Percentiles rank a stretch among this genome's conserved stretches.
These are phyloP conservation scores for Drosophila watanabei DNA, from an alignment of 1,140 invertebrate species.

Conservation along the genomic window DNA sequence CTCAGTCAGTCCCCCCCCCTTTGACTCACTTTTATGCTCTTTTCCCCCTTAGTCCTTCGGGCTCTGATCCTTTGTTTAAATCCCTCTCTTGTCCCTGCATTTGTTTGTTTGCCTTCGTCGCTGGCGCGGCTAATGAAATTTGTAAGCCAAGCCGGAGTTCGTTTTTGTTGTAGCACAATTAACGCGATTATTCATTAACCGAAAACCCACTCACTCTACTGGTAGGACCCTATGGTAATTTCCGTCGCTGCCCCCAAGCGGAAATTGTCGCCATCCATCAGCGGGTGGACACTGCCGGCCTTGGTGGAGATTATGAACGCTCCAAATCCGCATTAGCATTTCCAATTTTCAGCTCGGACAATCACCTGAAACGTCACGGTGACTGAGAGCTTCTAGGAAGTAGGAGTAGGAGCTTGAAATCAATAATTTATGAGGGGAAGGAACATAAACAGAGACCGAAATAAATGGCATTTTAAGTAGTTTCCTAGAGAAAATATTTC, in stretches of 20 bases:
- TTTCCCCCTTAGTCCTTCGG: not conserved
- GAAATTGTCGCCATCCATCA: conserved; percentile 57
- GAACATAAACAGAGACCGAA: not conserved
- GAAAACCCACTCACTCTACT: not conserved
- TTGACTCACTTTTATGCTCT: not conserved
- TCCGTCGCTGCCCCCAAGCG: conserved; percentile 40
- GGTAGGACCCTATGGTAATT: conserved; percentile 34
- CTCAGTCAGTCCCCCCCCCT: conserved; percentile 12
- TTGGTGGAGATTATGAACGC: conserved; percentile 14
- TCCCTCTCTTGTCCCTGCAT: not conserved
- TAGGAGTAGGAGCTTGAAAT: not conserved
- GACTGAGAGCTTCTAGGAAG: not conserved
- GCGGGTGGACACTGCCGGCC: conserved; percentile 17
- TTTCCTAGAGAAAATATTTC: not conserved
- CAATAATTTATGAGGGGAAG: conserved; percentile 1
- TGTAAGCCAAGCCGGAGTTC: conserved; percentile 45
- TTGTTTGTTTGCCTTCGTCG: conserved; percentile 25
- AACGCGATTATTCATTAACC: conserved; percentile 58
- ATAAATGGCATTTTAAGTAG: not conserved
- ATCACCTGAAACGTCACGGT: conserved; percentile 7
- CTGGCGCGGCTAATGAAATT: conserved; percentile 46
- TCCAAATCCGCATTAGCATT: conserved; percentile 32
- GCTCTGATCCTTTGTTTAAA: conserved; percentile 17
- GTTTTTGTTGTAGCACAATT: conserved; percentile 46
- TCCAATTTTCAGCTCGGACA: conserved; percentile 31